These are phyloP conservation scores for Drosophila setifemur DNA, from an alignment of 1,140 invertebrate genomes.

Conservation along the genomic window DNA sequence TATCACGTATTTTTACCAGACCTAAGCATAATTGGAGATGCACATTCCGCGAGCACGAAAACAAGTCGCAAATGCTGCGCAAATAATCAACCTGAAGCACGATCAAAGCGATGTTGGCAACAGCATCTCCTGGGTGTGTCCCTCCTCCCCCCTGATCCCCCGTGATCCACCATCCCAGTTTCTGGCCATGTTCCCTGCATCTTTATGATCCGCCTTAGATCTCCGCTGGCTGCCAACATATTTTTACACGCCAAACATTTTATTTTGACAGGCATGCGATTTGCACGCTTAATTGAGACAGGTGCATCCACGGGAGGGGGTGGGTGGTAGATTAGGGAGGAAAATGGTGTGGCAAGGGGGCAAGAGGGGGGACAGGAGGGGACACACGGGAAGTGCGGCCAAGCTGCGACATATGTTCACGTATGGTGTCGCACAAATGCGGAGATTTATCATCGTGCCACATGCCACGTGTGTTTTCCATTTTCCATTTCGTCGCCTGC, in stretches of 20 bases:
- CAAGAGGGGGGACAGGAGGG: background rate
- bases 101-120: slow-evolving; percentile 56
- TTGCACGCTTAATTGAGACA: slow-evolving; percentile 80
- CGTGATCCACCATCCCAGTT: background rate
- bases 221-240: slow-evolving; percentile 39
- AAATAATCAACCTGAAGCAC: slow-evolving; percentile 65
- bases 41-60: background rate
- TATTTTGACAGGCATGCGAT: slow-evolving; percentile 74
- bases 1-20: slow-evolving; percentile 19
- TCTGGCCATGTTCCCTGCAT: slow-evolving; percentile 25
- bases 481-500: slow-evolving; percentile 33
- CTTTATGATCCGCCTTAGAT: slow-evolving; percentile 54
- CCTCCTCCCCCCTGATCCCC: slow-evolving; percentile 1
- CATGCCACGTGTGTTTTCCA: slow-evolving; percentile 40
- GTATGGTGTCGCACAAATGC: slow-evolving; percentile 65
- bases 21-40: slow-evolving; percentile 17
- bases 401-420: slow-evolving; percentile 66
- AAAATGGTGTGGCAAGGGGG: background rate
- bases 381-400: slow-evolving; percentile 54
- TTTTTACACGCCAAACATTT: slow-evolving; percentile 64
- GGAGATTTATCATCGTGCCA: slow-evolving; percentile 73
- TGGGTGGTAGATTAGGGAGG: background rate
- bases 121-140: slow-evolving; percentile 31
- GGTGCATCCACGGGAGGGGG: slow-evolving; percentile 40
- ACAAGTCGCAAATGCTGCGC: slow-evolving; percentile 17